Evolutionary conservation across 2,888 invertebrate genomes (phyloP).

Genomic region (Strigamia crassipes): DNA sequence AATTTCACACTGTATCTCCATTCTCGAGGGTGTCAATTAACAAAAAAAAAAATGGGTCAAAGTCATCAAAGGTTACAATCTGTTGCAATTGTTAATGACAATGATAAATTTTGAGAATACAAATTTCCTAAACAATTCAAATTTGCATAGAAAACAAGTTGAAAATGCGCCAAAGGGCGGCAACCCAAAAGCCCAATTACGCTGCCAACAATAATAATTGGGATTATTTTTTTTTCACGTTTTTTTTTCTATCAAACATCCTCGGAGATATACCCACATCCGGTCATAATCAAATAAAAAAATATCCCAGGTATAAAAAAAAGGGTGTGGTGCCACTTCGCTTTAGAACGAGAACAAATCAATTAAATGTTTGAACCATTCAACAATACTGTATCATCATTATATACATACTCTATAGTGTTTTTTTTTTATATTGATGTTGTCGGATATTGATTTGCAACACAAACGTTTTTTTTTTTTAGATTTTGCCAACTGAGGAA

Average conservation of each 20-base stretch:
- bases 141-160: slow-evolving; percentile 8
- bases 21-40: slow-evolving; percentile 16
- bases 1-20: background rate
- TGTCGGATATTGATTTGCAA: background rate
- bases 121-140: slow-evolving; percentile 7
- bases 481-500: background rate
- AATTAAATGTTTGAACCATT: slow-evolving; percentile 10
- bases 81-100: slow-evolving; percentile 26
- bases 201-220: slow-evolving; percentile 34
- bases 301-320: background rate
- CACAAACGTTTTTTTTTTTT: background rate
- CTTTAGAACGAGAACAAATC: slow-evolving; percentile 22
- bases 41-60: slow-evolving; percentile 18
- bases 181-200: slow-evolving; percentile 29
- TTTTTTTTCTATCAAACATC: slow-evolving; percentile 3
- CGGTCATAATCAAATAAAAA: slow-evolving; percentile 31
- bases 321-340: background rate
- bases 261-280: slow-evolving; percentile 28
- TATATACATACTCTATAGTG: background rate
- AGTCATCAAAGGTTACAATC: slow-evolving; percentile 19
- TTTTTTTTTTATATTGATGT: background rate
- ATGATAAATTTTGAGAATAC: slow-evolving; percentile 17
- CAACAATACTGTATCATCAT: background rate
- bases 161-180: slow-evolving; percentile 35
- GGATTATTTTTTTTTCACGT: background rate